These are phyloP conservation scores for Cotesia congregata DNA, from an alignment of 2,888 invertebrate species.

Conservation along the genomic window DNA sequence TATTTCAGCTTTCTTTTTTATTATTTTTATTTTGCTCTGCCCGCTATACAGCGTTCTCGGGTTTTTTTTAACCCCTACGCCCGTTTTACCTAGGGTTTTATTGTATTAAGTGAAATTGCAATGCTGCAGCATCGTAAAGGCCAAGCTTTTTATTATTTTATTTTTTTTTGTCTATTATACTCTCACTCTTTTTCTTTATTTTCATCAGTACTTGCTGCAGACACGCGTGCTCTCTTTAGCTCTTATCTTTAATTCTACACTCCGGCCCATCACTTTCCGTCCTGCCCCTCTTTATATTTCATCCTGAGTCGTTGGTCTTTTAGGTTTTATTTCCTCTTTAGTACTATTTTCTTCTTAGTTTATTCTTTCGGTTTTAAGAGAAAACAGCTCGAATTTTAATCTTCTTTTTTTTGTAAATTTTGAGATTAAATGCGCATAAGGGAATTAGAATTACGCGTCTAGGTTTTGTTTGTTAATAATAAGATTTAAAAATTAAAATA, in stretches of 20 bases:
- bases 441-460: no score
- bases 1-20: slow-evolving; percentile 11
- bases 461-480: no score
- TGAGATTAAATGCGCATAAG: no score
- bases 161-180: slow-evolving; percentile 1
- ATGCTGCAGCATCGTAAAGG: slow-evolving; percentile 59
- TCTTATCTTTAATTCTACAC: not conserved
- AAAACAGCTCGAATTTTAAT: no score
- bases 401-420: no score
- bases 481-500: no score
- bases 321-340: no score
- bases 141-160: slow-evolving; percentile 44
- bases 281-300: not conserved
- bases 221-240: not conserved
- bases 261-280: not conserved
- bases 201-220: not conserved
- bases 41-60: no score
- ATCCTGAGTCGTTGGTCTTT: not conserved
- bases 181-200: not conserved
- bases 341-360: no score
- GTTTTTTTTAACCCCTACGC: slow-evolving; percentile 23
- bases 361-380: no score
- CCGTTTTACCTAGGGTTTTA: slow-evolving; percentile 60
- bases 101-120: slow-evolving; percentile 68
- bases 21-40: not conserved